These are phyloP conservation scores for Rhynchotus rufescens DNA, from an alignment of 2,797 vertebrate genomes.

Conservation along the genomic window DNA sequence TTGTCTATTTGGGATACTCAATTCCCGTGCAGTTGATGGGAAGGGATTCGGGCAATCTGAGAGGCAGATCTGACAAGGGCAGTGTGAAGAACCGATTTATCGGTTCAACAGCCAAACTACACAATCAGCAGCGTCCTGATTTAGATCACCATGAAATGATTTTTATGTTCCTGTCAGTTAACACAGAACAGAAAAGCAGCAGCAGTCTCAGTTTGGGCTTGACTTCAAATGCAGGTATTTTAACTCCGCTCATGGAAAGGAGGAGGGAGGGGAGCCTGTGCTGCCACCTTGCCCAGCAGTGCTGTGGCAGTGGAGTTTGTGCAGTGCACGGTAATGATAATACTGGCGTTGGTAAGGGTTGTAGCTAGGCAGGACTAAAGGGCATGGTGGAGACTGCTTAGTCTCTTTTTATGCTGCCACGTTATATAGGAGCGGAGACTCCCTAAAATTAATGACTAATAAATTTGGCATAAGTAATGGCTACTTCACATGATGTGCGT, in stretches of 20 bases:
- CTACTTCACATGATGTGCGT: conserved; percentile 8
- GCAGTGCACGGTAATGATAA: background rate
- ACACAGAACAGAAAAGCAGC: background rate
- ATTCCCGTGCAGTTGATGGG: rapidly evolving
- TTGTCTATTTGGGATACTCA: rapidly evolving
- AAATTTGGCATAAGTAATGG: conserved; percentile 39
- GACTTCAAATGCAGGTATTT: background rate
- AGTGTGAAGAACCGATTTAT: background rate
- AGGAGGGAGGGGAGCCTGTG: background rate
- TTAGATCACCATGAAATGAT: background rate
- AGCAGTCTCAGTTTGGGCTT: background rate
- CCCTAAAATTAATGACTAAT: background rate
- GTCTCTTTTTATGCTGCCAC: background rate
- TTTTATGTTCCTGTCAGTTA: background rate
- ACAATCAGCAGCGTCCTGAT: background rate
- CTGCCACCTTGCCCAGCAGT: background rate
- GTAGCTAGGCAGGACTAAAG: background rate
- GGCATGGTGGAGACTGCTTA: background rate
- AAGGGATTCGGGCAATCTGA: background rate
- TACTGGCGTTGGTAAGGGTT: background rate
- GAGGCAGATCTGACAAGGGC: rapidly evolving
- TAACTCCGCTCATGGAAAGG: rapidly evolving
- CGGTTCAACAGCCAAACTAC: background rate
- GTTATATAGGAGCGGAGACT: background rate
- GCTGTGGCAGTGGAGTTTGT: background rate